These are phyloP conservation scores for Caenorhabditis zanzibari DNA, from an alignment of 2,888 invertebrate genomes.

Conservation along the genomic window DNA sequence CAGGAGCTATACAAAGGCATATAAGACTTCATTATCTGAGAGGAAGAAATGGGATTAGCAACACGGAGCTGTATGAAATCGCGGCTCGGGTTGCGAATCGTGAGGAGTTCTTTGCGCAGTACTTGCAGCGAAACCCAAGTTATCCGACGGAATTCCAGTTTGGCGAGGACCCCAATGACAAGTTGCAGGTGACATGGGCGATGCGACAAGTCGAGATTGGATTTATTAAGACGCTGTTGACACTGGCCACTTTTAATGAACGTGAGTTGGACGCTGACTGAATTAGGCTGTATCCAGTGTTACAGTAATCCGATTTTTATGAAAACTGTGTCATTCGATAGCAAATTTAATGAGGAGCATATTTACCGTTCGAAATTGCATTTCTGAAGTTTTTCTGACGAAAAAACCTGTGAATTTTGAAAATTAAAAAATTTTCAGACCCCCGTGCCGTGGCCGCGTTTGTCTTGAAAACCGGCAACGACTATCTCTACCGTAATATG, in stretches of 20 bases:
- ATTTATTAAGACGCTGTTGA: constrained; percentile 24
- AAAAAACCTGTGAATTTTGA: no score
- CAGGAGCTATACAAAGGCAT: background rate
- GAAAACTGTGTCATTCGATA: background rate
- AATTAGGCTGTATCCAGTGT: background rate
- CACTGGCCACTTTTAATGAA: background rate
- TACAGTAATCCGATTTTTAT: background rate
- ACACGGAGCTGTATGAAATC: constrained; percentile 10
- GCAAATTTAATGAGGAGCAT: no score
- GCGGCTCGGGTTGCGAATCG: constrained; percentile 12
- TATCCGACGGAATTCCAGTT: background rate
- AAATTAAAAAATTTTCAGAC: no score
- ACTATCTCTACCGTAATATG: constrained; percentile 37
- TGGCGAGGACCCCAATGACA: background rate
- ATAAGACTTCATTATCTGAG: background rate
- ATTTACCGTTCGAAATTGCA: no score
- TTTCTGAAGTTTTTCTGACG: no score
- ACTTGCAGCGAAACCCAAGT: background rate
- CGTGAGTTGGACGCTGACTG: background rate
- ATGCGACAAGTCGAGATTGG: constrained; percentile 40
- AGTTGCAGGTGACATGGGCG: background rate
- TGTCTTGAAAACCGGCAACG: background rate
- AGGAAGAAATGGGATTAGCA: background rate
- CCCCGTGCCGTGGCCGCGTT: background rate
- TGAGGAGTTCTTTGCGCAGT: constrained; percentile 10